phyloP scores from a whole-genome alignment of 1,140 invertebrate species.

The Whitmania pigra region DNA sequence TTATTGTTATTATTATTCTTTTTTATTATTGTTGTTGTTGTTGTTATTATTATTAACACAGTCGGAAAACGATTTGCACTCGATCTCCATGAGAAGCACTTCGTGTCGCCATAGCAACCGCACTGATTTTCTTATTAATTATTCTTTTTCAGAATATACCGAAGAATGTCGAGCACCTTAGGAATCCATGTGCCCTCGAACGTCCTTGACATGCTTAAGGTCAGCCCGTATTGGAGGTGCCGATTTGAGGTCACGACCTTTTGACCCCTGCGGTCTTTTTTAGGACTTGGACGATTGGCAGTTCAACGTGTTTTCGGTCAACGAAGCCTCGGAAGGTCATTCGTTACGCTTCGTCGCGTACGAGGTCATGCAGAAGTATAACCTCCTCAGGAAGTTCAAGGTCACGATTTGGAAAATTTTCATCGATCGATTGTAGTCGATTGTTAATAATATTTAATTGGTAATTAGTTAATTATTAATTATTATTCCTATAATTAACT shows the following conservation, averaged over 20 bases:
- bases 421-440: too few species aligned
- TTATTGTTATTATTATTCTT: not conserved
- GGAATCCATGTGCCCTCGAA: slow-evolving; percentile 75
- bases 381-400: slow-evolving; percentile 89
- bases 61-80: too few species aligned
- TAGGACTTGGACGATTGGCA: slow-evolving; percentile 72
- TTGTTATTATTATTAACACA: not conserved
- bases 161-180: slow-evolving; percentile 68
- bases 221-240: slow-evolving; percentile 37
- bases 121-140: too few species aligned
- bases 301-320: slow-evolving; percentile 81
- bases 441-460: too few species aligned
- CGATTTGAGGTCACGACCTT: too few species aligned
- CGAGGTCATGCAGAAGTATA: slow-evolving; percentile 85
- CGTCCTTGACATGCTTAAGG: slow-evolving; percentile 75
- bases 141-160: slow-evolving; percentile 55
- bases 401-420: slow-evolving; percentile 40
- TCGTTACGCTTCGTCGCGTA: slow-evolving; percentile 83
- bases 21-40: not conserved
- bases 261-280: not conserved
- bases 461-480: too few species aligned
- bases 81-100: too few species aligned
- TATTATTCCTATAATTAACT: too few species aligned
- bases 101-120: too few species aligned
- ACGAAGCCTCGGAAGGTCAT: slow-evolving; percentile 65